These are phyloP conservation scores for Saccopteryx leptura DNA, from an alignment of 2,113 vertebrate species.

Conservation along the genomic window DNA sequence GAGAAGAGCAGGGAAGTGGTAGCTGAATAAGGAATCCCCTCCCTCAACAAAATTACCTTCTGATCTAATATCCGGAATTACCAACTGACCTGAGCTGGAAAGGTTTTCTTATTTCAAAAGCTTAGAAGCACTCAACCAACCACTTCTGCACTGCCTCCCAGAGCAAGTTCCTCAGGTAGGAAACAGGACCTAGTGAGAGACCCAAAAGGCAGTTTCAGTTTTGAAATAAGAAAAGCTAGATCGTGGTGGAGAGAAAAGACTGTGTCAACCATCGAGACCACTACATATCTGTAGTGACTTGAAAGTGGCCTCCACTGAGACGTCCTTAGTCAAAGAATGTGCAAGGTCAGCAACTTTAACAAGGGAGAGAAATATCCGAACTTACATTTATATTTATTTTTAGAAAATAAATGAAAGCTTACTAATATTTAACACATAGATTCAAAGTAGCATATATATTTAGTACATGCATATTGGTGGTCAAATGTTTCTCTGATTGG, in stretches of 20 bases:
- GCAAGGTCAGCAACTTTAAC: background rate
- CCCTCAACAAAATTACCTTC: background rate
- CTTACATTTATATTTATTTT: background rate
- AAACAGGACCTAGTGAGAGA: background rate
- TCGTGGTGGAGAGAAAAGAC: background rate
- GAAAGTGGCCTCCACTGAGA: background rate
- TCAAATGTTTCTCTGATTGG: background rate
- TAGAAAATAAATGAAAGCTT: background rate
- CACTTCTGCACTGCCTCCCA: background rate
- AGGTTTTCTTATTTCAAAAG: background rate
- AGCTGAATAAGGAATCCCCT: background rate
- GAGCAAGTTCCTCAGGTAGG: background rate
- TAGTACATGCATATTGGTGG: background rate
- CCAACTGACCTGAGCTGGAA: background rate
- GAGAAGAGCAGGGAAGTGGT: background rate
- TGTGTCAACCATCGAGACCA: background rate
- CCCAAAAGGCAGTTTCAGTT: background rate
- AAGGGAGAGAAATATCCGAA: background rate
- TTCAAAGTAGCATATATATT: background rate
- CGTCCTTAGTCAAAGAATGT: background rate
- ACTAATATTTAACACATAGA: background rate
- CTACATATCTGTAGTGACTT: background rate
- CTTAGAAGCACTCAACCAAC: background rate
- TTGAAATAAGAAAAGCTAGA: conserved; percentile 4
- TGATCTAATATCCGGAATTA: background rate